phyloP scores from a whole-genome alignment of 2,113 vertebrate species.

The Lepisosteus oculatus region DNA sequence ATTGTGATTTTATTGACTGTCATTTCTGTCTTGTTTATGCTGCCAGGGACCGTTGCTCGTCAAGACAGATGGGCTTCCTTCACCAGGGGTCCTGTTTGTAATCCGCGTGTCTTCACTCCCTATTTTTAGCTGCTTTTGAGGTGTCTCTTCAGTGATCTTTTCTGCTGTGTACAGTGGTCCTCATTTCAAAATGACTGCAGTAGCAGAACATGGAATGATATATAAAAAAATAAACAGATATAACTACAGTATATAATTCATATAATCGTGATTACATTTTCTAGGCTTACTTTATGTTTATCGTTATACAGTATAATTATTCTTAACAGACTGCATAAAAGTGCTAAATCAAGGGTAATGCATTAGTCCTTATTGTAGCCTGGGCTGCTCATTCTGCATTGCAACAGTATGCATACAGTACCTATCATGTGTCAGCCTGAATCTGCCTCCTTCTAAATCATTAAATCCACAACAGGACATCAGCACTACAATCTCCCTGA shows the following conservation, averaged over 20 bases:
- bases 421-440: not conserved
- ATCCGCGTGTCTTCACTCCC: conserved; percentile 26
- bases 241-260: too few relatives aligned
- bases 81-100: conserved; percentile 35
- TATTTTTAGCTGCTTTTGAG: conserved; percentile 14
- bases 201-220: not conserved
- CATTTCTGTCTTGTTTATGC: conserved; percentile 60
- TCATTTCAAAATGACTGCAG: not conserved
- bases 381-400: not conserved
- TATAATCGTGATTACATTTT: too few relatives aligned
- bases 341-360: not conserved
- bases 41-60: conserved; percentile 46
- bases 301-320: too few relatives aligned
- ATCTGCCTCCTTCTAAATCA: not conserved
- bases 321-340: too few relatives aligned
- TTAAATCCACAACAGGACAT: not conserved
- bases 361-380: not conserved
- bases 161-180: not conserved
- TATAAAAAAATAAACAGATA: not conserved
- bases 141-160: not conserved
- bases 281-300: too few relatives aligned
- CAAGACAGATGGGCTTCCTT: conserved; percentile 52
- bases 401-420: not conserved
- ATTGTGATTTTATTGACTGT: conserved; percentile 64
- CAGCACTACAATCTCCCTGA: not conserved